Conservation (phyloP, 2,113 vertebrate genomes). For the Athene cunicularia region DNA sequence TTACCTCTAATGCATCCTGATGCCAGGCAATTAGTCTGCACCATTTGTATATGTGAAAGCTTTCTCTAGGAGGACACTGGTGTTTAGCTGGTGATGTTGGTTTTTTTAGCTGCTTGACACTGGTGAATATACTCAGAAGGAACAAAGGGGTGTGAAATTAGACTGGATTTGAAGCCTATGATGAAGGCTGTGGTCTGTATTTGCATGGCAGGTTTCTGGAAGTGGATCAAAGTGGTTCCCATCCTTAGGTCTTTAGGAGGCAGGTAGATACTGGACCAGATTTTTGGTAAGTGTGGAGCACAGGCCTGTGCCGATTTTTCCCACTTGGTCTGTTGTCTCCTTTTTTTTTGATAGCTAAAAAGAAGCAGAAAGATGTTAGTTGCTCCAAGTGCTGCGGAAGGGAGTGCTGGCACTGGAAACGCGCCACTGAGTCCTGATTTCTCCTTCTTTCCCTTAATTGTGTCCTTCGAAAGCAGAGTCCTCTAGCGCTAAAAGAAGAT, state of each 20-base stretch:
- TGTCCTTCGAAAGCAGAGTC: constrained; percentile 59
- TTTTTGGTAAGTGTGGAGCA: not conserved
- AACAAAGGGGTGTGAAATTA: not conserved
- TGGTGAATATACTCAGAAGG: not conserved
- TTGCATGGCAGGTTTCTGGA: not conserved
- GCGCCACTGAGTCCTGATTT: not conserved
- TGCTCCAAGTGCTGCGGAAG: not conserved
- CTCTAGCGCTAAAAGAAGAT: constrained; percentile 50
- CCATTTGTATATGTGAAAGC: not conserved
- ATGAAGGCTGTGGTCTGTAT: not conserved
- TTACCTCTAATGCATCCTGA: not conserved
- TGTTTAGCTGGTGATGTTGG: not conserved
- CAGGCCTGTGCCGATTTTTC: not conserved
- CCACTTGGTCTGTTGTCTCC: not conserved
- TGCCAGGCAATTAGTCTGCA: not conserved
- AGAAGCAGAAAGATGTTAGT: not conserved
- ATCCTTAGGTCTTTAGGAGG: not conserved
- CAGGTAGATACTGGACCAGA: not conserved
- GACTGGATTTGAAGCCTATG: not conserved
- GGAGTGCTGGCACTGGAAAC: not conserved
- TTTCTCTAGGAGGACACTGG: not conserved
- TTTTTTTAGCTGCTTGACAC: not conserved
- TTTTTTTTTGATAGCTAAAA: not conserved
- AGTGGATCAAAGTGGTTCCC: not conserved
- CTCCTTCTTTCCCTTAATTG: constrained; percentile 37